Base-by-base conservation (phyloP, 2,888 invertebrate species). In the Acrobasis suavella region DNA sequence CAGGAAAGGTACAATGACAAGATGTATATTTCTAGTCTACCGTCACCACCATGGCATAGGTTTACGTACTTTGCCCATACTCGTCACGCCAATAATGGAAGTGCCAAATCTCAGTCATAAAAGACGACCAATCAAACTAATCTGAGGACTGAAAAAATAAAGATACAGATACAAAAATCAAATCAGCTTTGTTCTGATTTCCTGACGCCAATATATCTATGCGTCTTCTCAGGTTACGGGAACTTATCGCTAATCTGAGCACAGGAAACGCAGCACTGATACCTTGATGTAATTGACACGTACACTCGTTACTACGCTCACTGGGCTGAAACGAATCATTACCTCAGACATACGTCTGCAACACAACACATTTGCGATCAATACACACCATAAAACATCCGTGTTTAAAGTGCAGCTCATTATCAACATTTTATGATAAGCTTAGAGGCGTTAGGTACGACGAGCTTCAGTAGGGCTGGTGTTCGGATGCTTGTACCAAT, bases 161-260 rank as follows among this genome's bases (percentile, higher is more conserved):
- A 7, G 32, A 32, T 32, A 46, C 32, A 7, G 32, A 32, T 32
- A 46, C 12, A 46, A 1, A 3, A 14, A 42, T 2, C 12, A 14
- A 14, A 46, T n/a, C 1, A 51, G 12, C 14, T 2, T 32, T 14
- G n/a, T 56, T 70, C 72, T 73, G 70, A 80, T 78, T 82, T 82
- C 77, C 75, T 77, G 75, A 39, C 15, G 42, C 17, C 42, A 56
- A 17, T 17, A 17, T 12, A 51, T 16, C 12, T 52, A 1, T 42
- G 69, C 70, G 71, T 65, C 65, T 65, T 78, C 73, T 85, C 79
- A 60, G 64, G 69, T 86, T 84, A 81, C 84, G 62, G 74, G 71
- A 70, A 76, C 67, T 66, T 68, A 76, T 78, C 62, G 63, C 67
- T 64, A 67, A 72, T 75, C 75, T 72, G 74, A 65, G 67, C 71